Evolutionary conservation across 2,113 vertebrate genomes (phyloP).

Genomic region (Ariopsis seemanni): DNA sequence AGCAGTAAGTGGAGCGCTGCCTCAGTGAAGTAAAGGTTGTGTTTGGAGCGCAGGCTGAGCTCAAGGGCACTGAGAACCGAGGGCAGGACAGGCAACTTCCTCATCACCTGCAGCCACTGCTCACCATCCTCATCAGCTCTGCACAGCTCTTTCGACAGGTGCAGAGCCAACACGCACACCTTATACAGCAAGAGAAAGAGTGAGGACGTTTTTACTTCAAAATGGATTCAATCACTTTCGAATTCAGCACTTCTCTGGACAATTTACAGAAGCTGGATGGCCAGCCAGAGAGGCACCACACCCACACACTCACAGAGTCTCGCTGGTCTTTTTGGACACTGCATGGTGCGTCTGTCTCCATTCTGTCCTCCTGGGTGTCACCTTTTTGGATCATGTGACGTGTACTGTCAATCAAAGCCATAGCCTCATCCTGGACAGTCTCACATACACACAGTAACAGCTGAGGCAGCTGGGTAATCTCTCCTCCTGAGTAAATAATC

Average conservation of each 20-base stretch:
- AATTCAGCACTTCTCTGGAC: not conserved
- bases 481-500: slow-evolving; percentile 73
- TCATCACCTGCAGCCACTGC: slow-evolving; percentile 86
- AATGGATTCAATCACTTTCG: not conserved
- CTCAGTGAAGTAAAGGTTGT: slow-evolving; percentile 94
- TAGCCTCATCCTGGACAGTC: slow-evolving; percentile 89
- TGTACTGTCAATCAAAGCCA: slow-evolving; percentile 85
- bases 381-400: slow-evolving; percentile 74
- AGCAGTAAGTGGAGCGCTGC: slow-evolving; percentile 90
- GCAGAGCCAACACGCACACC: slow-evolving; percentile 93
- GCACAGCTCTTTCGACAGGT: slow-evolving; percentile 94
- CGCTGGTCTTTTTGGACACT: slow-evolving; percentile 86
- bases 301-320: slow-evolving; percentile 81
- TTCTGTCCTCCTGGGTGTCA: slow-evolving; percentile 82
- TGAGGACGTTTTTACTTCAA: not conserved
- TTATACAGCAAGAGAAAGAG: slow-evolving; percentile 57
- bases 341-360: slow-evolving; percentile 90
- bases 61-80: slow-evolving; percentile 87
- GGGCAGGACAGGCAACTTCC: slow-evolving; percentile 86
- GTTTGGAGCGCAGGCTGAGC: slow-evolving; percentile 88
- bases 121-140: slow-evolving; percentile 88
- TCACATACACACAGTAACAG: slow-evolving; percentile 88
- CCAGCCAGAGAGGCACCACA: not conserved
- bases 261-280: not conserved
- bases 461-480: slow-evolving; percentile 93